Conservation (phyloP, 2,113 vertebrate genomes). For the Notiomystis cincta region DNA sequence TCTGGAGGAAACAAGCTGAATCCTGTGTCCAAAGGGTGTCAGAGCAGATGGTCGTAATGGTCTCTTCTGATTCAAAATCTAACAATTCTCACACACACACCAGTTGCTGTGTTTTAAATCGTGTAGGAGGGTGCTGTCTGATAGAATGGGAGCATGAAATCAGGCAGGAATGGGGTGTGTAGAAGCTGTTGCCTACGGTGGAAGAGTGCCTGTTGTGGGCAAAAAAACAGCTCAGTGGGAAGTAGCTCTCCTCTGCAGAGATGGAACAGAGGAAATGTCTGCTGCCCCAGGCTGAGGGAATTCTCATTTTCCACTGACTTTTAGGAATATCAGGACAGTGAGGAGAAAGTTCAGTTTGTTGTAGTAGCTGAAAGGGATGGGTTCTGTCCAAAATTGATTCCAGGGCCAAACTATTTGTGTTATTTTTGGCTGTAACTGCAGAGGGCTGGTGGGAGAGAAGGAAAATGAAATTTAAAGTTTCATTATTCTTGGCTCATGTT, state of each 20-base stretch:
- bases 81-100: background rate
- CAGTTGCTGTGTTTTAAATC: conserved; percentile 13
- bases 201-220: background rate
- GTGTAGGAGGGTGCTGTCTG: conserved; percentile 32
- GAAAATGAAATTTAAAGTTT: background rate
- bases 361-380: background rate
- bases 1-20: background rate
- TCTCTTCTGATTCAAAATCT: background rate
- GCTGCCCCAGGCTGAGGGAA: background rate
- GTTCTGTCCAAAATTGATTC: conserved; percentile 16
- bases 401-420: background rate
- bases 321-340: background rate
- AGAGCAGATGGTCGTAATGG: background rate
- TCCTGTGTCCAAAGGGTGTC: background rate
- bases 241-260: background rate
- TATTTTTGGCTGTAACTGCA: conserved; percentile 1
- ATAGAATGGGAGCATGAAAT: conserved; percentile 62
- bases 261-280: background rate
- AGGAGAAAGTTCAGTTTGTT: background rate
- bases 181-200: background rate
- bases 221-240: background rate
- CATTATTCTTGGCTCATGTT: background rate
- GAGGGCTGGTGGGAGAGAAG: background rate
- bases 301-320: background rate
- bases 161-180: conserved; percentile 39